Evolutionary conservation across 37 sponge, comb jelly and placozoan genomes (phyloP).

Genomic region (Amphimedon queenslandica): DNA sequence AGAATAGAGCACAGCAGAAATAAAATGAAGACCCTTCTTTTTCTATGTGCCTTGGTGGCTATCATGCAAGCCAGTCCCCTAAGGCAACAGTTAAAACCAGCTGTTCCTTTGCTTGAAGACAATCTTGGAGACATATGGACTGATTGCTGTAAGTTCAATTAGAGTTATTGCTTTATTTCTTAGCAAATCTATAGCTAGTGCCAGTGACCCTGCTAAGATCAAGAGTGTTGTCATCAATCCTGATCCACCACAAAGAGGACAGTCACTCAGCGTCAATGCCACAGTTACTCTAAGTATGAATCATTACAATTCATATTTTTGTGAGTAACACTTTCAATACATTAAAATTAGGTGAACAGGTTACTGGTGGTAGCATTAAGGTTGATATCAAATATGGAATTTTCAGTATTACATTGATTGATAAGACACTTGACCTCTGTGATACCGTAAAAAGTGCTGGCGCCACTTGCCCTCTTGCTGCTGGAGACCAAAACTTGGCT

Average conservation of each 20-base stretch:
- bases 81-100: no score
- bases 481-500: slow-evolving; percentile 3
- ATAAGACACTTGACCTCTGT: slow-evolving; percentile 39
- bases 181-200: not conserved
- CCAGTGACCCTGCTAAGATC: not conserved
- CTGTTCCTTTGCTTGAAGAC: no score
- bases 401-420: not conserved
- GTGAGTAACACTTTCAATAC: no score
- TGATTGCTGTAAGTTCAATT: slow-evolving; percentile 50
- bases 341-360: slow-evolving; percentile 14
- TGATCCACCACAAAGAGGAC: slow-evolving; percentile 56
- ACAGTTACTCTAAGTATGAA: slow-evolving; percentile 22
- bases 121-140: slow-evolving; percentile 52
- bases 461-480: slow-evolving; percentile 25
- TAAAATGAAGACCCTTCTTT: no score
- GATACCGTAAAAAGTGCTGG: not conserved
- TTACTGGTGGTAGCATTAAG: slow-evolving; percentile 26
- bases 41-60: no score
- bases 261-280: slow-evolving; percentile 23
- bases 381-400: slow-evolving; percentile 15
- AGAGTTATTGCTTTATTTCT: no score
- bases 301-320: no score
- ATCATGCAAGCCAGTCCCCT: no score
- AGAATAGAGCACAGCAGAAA: no score
- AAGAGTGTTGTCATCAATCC: slow-evolving; percentile 43